Conservation (phyloP, 2,113 vertebrate genomes). For the Rafetus swinhoei region DNA sequence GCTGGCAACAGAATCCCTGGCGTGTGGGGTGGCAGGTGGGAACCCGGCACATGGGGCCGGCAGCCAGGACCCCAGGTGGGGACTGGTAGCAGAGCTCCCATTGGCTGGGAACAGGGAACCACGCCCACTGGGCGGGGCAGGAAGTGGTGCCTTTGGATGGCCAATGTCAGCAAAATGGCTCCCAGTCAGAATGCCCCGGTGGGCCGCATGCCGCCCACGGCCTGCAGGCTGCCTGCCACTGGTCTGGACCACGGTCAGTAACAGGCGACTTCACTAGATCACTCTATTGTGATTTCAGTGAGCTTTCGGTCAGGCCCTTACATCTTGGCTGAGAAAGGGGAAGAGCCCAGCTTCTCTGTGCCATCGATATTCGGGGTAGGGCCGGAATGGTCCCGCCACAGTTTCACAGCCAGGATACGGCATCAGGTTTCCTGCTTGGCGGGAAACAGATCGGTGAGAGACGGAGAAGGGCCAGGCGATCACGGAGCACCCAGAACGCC, state of each 20-base stretch:
- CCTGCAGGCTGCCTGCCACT: too few relatives aligned
- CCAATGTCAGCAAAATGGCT: too few relatives aligned
- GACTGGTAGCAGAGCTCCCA: too few relatives aligned
- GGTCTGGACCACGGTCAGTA: background rate
- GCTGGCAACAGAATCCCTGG: too few relatives aligned
- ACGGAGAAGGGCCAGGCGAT: background rate
- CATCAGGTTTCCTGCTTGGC: rapidly evolving
- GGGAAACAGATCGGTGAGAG: background rate
- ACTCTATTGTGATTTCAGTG: background rate
- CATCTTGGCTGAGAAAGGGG: background rate
- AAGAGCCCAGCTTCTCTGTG: background rate
- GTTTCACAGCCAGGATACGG: background rate
- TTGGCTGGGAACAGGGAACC: too few relatives aligned
- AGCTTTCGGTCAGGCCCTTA: background rate
- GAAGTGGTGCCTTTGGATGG: too few relatives aligned
- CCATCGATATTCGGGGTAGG: background rate
- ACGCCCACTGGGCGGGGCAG: too few relatives aligned
- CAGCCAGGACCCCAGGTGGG: too few relatives aligned
- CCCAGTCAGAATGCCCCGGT: too few relatives aligned
- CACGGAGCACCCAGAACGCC: background rate
- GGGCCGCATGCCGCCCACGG: too few relatives aligned
- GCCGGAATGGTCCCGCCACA: rapidly evolving
- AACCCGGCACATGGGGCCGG: too few relatives aligned
- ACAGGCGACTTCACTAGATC: background rate
- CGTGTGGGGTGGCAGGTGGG: too few relatives aligned